Percentiles rank a stretch among this genome's conserved stretches.
Evolutionary conservation across 1,140 invertebrate species (phyloP).

Genomic region (Drosophila nigrodunni): DNA sequence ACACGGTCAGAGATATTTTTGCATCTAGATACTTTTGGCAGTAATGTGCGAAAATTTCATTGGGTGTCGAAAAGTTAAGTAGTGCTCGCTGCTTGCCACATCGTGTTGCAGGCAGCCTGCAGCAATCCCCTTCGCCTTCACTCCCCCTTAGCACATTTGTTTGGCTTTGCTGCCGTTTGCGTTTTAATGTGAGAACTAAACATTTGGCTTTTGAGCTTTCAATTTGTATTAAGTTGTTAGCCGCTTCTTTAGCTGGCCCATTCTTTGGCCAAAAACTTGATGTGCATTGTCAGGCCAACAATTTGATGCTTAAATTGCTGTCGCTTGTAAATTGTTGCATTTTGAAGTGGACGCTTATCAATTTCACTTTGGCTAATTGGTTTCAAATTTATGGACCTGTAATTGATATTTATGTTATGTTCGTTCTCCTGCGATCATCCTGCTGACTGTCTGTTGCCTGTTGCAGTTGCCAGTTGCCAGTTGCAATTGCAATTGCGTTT

Average conservation of each 20-base stretch:
- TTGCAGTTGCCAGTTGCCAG: slow-evolving; percentile 11
- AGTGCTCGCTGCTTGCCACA: slow-evolving; percentile 63
- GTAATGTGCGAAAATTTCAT: slow-evolving; percentile 84
- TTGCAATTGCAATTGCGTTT: too few relatives aligned
- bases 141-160: too few relatives aligned
- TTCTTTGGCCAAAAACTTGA: slow-evolving; percentile 23
- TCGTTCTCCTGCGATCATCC: slow-evolving; percentile 42
- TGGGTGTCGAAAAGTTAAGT: slow-evolving; percentile 83
- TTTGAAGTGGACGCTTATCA: slow-evolving; percentile 73
- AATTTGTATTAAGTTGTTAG: slow-evolving; percentile 84
- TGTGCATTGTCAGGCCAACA: slow-evolving; percentile 59
- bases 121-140: not conserved
- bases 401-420: slow-evolving; percentile 82
- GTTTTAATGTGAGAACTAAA: slow-evolving; percentile 80
- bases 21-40: slow-evolving; percentile 84
- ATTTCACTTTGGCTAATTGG: slow-evolving; percentile 84
- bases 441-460: not conserved
- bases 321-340: slow-evolving; percentile 62
- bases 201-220: slow-evolving; percentile 80
- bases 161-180: slow-evolving; percentile 53
- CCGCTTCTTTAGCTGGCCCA: slow-evolving; percentile 16
- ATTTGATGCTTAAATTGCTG: slow-evolving; percentile 62
- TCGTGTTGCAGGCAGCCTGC: not conserved
- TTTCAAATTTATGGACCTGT: slow-evolving; percentile 84
- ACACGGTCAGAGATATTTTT: slow-evolving; percentile 74